Percentiles rank a stretch among this genome's conserved stretches.
phyloP scores from a whole-genome alignment of 2,888 invertebrate genomes.

The Galerucella calmariensis region DNA sequence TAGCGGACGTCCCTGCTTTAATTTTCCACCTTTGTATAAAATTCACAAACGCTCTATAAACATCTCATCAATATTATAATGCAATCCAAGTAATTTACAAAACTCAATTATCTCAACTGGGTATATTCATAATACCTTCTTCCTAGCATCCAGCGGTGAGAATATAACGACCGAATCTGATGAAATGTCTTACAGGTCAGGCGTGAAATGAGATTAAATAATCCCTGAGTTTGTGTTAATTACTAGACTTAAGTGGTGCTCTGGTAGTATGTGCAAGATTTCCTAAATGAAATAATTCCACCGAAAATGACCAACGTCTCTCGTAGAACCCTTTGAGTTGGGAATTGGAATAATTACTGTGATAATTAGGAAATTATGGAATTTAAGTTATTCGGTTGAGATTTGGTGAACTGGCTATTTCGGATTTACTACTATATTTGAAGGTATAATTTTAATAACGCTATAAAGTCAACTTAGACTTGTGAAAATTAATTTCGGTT shows the following conservation, averaged over 20 bases:
- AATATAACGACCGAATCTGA: constrained; percentile 49
- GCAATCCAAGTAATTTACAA: constrained; percentile 38
- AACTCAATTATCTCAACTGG: constrained; percentile 37
- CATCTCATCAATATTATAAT: constrained; percentile 37
- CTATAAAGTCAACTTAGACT: background rate
- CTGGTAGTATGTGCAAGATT: constrained; percentile 49
- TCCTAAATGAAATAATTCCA: constrained; percentile 63
- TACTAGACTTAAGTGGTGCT: constrained; percentile 55
- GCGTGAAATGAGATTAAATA: constrained; percentile 62
- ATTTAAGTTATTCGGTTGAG: constrained; percentile 35
- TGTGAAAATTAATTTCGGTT: background rate
- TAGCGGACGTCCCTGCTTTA: background rate
- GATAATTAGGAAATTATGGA: constrained; percentile 45
- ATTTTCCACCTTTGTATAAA: constrained; percentile 16
- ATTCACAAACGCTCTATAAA: constrained; percentile 31
- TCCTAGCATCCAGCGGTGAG: constrained; percentile 35
- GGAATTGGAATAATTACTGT: constrained; percentile 43
- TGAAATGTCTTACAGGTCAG: constrained; percentile 60
- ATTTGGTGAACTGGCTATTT: constrained; percentile 33
- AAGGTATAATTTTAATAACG: background rate
- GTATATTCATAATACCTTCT: constrained; percentile 37
- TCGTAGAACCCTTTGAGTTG: constrained; percentile 41
- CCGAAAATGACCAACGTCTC: constrained; percentile 52
- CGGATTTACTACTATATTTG: background rate
- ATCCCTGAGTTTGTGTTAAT: constrained; percentile 61